Conservation (phyloP, 2,888 invertebrate species). For the Rhaphigaster nebulosa region DNA sequence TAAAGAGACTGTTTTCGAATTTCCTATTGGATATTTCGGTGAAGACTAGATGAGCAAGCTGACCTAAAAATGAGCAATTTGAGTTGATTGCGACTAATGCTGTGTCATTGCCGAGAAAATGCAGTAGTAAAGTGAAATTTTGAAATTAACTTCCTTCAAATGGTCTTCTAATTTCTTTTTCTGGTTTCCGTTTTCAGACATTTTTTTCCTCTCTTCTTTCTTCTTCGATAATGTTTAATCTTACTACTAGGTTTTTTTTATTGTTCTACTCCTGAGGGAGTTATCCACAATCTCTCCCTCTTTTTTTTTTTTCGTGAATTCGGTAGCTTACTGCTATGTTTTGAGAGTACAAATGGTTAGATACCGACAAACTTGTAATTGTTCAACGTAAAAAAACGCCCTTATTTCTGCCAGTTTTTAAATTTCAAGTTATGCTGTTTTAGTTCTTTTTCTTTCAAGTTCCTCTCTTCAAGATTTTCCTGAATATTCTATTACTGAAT, state of each 20-base stretch:
- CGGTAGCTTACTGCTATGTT: too few species aligned
- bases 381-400: too few species aligned
- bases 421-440: too few species aligned
- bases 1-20: neutral
- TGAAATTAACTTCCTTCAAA: constrained; percentile 16
- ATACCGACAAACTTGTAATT: too few species aligned
- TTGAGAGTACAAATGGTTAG: too few species aligned
- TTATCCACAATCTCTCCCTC: too few species aligned
- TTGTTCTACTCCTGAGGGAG: too few species aligned
- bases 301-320: too few species aligned
- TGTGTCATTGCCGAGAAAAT: constrained; percentile 24
- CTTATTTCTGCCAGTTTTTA: too few species aligned
- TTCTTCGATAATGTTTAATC: neutral
- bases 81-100: neutral
- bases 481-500: neutral
- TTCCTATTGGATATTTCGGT: neutral
- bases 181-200: neutral
- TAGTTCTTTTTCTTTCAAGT: neutral
- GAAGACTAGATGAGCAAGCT: neutral
- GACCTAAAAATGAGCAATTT: constrained; percentile 27
- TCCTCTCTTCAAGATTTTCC: neutral
- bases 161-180: neutral
- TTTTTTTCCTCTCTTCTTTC: neutral
- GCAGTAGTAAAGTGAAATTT: constrained; percentile 35
- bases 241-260: neutral